phyloP scores from a whole-genome alignment of 2,888 invertebrate genomes.

The Phorcus lineatus region DNA sequence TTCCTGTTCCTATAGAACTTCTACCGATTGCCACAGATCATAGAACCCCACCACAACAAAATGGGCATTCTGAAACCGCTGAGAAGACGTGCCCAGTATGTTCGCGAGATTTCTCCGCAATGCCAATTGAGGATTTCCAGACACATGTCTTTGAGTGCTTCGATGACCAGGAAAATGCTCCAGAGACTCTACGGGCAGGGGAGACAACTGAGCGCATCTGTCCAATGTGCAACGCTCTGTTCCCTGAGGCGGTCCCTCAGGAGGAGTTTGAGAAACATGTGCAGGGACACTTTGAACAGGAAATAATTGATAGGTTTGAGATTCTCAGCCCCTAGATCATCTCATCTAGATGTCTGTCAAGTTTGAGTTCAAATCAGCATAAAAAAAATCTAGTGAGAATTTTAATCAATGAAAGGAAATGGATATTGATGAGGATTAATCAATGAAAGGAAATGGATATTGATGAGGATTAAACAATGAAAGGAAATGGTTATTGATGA shows the following conservation, averaged over 20 bases:
- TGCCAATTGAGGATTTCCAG: constrained; percentile 66
- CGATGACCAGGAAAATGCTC: constrained; percentile 43
- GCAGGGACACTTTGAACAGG: constrained; percentile 65
- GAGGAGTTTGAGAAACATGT: constrained; percentile 66
- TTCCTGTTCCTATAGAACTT: not conserved
- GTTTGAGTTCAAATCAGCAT: no score
- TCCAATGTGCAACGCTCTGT: constrained; percentile 64
- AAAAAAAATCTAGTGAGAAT: no score
- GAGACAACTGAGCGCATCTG: constrained; percentile 47
- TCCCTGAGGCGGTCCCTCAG: constrained; percentile 51
- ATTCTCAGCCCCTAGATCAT: constrained; percentile 31
- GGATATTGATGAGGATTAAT: no score
- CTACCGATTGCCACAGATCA: not conserved
- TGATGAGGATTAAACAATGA: no score
- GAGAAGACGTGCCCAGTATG: constrained; percentile 63
- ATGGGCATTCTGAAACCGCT: constrained; percentile 21
- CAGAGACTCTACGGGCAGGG: constrained; percentile 41
- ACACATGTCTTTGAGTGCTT: constrained; percentile 67
- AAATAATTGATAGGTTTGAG: constrained; percentile 49
- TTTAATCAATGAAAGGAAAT: no score
- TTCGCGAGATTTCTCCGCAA: constrained; percentile 53
- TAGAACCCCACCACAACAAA: not conserved
- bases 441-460: no score
- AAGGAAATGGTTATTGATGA: no score
- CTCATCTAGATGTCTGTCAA: no score